Base-by-base conservation (phyloP, 2,797 vertebrate genomes). In the Lerista edwardsae region DNA sequence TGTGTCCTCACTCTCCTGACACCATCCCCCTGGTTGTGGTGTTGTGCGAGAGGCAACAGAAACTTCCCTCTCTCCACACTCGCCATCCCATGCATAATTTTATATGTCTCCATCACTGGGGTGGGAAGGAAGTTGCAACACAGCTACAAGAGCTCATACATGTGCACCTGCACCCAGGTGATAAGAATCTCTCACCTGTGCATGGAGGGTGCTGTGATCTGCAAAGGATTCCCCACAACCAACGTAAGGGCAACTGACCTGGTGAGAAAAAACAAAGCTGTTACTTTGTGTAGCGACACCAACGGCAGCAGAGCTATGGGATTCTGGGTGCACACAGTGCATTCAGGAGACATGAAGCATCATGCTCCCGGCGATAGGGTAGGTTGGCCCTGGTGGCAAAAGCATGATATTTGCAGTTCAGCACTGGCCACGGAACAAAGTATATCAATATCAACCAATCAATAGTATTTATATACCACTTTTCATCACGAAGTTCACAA, bases 161-260 rank as follows among this genome's bases (percentile, higher is more conserved):
- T 31, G 34, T 34, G 23, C 36, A 39, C 67, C 15, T 23, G 25
- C 67, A 36, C 51, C 15, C 51, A 6, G 19, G 55, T 59, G 27
- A 17, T 0, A 27, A 31, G 31, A 1, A 72, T 82, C 75, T 44
- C 89, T 95, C 94, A 99, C 99, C 98, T 99, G 98, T 6, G 98
- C 98, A 0, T 99, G 99, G 87, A 98, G 95, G 6, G 98, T 99
- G 95, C 99, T 99, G 95, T 99, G 99, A 91, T 99, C 98, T 1
- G 97, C 97, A 86, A 95, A 98, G 31, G 98, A 99, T 84, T 99
- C 99, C 86, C 99, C 98, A 57, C 99, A 99, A 41, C 99, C 99
- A 12, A 99, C 97, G 0, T 99, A 99, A 6, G 97, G 94, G 90
- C 99, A 99, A 83, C 98, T 96, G n/a, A 94, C 96, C 99, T 99